phyloP scores from a whole-genome alignment of 2,888 invertebrate genomes.

The Cynaeus angustus region DNA sequence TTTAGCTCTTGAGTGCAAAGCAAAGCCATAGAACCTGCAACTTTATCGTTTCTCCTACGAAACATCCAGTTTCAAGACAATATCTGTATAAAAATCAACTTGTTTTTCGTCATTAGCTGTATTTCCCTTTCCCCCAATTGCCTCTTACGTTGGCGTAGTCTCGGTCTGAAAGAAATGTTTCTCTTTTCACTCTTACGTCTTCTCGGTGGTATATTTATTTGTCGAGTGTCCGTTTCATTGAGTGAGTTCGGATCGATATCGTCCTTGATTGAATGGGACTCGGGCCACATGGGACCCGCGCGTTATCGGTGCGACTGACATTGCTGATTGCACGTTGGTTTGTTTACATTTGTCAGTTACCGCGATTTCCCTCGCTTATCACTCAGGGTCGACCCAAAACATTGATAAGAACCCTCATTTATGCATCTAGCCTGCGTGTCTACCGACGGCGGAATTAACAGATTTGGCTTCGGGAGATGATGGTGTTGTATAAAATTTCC shows the following conservation, averaged over 20 bases:
- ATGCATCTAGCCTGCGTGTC: slow-evolving; percentile 23
- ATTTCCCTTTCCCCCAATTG: too few species aligned
- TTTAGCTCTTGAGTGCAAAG: too few species aligned
- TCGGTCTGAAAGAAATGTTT: slow-evolving; percentile 16
- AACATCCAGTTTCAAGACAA: too few species aligned
- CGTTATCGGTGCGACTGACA: slow-evolving; percentile 53
- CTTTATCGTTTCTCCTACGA: too few species aligned
- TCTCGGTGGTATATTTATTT: slow-evolving; percentile 39
- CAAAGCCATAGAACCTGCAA: too few species aligned
- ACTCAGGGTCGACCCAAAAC: slow-evolving; percentile 41
- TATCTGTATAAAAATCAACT: too few species aligned
- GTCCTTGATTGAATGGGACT: slow-evolving; percentile 65
- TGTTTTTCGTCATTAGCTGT: too few species aligned
- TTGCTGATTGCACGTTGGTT: slow-evolving; percentile 63
- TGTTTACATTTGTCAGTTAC: slow-evolving; percentile 60
- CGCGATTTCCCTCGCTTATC: slow-evolving; percentile 52
- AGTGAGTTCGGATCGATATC: slow-evolving; percentile 60
- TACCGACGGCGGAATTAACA: background rate
- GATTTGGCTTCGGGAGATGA: too few species aligned
- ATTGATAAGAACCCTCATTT: slow-evolving; percentile 39
- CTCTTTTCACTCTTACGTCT: slow-evolving; percentile 25
- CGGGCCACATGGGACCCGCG: slow-evolving; percentile 64
- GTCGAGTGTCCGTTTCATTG: slow-evolving; percentile 51
- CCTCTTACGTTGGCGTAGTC: too few species aligned
- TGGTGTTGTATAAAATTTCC: too few species aligned